These are phyloP conservation scores for Schlechtendalia chinensis DNA, from an alignment of 1,140 invertebrate species.

Conservation along the genomic window DNA sequence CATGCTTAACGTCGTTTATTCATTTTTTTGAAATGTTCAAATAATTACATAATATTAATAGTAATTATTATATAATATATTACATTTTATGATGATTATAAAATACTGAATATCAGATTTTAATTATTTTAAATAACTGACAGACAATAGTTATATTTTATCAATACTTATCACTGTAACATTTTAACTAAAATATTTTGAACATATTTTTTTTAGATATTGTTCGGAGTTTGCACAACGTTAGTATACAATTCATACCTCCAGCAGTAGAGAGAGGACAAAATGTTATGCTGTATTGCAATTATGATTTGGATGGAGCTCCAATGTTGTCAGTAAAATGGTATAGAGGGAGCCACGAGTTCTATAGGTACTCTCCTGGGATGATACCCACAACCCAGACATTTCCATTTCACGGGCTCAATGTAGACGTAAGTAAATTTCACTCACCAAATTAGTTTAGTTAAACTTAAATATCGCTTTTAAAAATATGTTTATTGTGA, in stretches of 20 bases:
- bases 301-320: slow-evolving; percentile 74
- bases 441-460: background rate
- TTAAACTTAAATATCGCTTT: background rate
- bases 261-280: slow-evolving; percentile 70
- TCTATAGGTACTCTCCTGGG: slow-evolving; percentile 73
- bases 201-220: slow-evolving; percentile 21
- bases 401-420: slow-evolving; percentile 67
- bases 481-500: too few relatives aligned
- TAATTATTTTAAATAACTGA: too few relatives aligned
- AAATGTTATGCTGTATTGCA: slow-evolving; percentile 70
- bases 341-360: slow-evolving; percentile 76
- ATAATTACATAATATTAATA: too few relatives aligned
- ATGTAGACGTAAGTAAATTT: slow-evolving; percentile 71
- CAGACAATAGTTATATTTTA: too few relatives aligned
- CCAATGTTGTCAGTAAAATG: slow-evolving; percentile 79
- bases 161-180: too few relatives aligned
- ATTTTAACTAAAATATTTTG: too few relatives aligned
- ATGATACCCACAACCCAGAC: slow-evolving; percentile 66
- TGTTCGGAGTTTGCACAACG: slow-evolving; percentile 21
- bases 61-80: too few relatives aligned
- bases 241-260: slow-evolving; percentile 57
- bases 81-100: too few relatives aligned
- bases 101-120: too few relatives aligned
- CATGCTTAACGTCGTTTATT: too few relatives aligned
- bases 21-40: too few relatives aligned